Base-by-base conservation (phyloP, 1,140 invertebrate species). In the Aphelenchoides besseyi region DNA sequence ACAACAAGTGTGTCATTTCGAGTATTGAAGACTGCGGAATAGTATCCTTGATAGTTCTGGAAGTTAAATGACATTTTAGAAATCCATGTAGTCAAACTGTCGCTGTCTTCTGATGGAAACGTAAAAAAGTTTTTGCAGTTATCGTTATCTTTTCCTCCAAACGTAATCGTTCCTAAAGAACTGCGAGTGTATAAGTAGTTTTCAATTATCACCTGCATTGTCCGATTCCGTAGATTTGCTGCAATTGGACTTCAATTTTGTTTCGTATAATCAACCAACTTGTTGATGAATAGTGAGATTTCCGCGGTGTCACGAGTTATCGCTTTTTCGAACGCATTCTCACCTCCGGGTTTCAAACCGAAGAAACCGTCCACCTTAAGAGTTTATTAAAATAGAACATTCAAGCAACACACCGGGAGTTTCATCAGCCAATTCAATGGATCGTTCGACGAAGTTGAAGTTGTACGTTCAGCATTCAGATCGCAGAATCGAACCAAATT, bases 281-380 rank as follows among this genome's bases (percentile, higher is more conserved):
- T n/a, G n/a, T n/a, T n/a, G n/a, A n/a, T n/a, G n/a, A n/a, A n/a
- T n/a, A n/a, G n/a, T n/a, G n/a, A n/a, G n/a, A n/a, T n/a, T n/a
- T n/a, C n/a, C n/a, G n/a, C n/a, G n/a, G n/a, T n/a, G n/a, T n/a
- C n/a, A n/a, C n/a, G n/a, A n/a, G n/a, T n/a, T n/a, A n/a, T n/a
- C n/a, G n/a, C n/a, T 18, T 33, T 5, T 33, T 59, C 5, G 5
- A 59, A 59, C 5, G 18, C 18, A 23, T 59, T 59, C 18, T 59
- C 55, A 8, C 18, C 18, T 5, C 55, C 55, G 5, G 55, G 55
- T 23, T 59, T 59, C 18, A 59, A 59, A 8, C 55, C 55, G 5
- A 59, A 59, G 55, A 59, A 59, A 8, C 55, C 55, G 55, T 59
- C 55, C 18, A 59, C 16, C 5, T 29, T 33, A 8, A 48, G 41